Conservation (phyloP, 2,888 invertebrate species). For the Amitus sp. region DNA sequence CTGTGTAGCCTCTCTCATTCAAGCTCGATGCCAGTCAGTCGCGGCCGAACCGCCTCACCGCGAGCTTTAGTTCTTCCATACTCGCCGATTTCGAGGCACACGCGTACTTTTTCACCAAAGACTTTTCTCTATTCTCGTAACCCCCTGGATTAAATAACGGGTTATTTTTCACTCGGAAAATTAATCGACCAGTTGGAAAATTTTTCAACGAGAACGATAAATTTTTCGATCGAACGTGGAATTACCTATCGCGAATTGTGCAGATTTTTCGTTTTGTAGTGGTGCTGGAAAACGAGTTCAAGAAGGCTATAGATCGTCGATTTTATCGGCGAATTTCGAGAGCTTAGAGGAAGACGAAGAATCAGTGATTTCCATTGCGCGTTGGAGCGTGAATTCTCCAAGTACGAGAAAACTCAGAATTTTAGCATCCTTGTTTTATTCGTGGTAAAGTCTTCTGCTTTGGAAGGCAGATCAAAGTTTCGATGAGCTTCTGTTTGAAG, state of each 20-base stretch:
- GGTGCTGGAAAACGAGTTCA: no score
- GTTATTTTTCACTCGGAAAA: no score
- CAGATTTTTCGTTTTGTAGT: no score
- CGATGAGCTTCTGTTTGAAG: conserved; percentile 6
- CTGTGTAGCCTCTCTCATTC: conserved; percentile 55
- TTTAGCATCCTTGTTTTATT: neutral
- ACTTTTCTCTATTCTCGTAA: conserved; percentile 6
- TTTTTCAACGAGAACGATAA: neutral
- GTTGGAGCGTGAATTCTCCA: neutral
- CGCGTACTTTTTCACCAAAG: conserved; percentile 23
- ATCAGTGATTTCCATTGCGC: neutral
- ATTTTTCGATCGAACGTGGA: no score
- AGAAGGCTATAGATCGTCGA: no score
- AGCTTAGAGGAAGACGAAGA: conserved; percentile 1
- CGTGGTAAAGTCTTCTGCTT: no score
- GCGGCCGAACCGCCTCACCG: conserved; percentile 61
- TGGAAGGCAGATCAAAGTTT: neutral
- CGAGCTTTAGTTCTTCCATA: conserved; percentile 44
- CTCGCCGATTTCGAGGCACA: conserved; percentile 20
- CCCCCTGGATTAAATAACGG: no score
- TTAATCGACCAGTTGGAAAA: neutral
- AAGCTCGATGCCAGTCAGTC: conserved; percentile 60
- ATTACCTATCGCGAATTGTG: no score
- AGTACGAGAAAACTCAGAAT: neutral
- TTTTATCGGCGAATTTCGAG: neutral